Percentiles rank a stretch among this genome's conserved stretches.
Evolutionary conservation across 1,140 invertebrate genomes (phyloP).

Genomic region (Centruroides vittatus): DNA sequence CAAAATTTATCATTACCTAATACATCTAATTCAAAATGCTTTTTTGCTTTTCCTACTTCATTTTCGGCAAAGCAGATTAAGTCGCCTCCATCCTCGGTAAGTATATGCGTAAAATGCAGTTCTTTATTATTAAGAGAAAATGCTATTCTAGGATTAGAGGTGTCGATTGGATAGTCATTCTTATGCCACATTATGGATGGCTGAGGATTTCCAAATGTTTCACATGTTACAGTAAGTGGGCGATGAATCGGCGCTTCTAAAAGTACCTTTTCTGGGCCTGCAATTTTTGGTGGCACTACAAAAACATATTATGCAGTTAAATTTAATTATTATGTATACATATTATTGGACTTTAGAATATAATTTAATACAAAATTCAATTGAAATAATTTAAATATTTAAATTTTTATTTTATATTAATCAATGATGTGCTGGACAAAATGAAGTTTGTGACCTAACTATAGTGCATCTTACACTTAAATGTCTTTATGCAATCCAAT

Average conservation of each 20-base stretch:
- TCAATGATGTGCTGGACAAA: too few relatives aligned
- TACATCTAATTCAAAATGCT: slow-evolving; percentile 23
- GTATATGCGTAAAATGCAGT: neutral
- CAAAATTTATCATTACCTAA: slow-evolving; percentile 4
- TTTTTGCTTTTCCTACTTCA: slow-evolving; percentile 54
- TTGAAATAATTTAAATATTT: too few relatives aligned
- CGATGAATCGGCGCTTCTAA: slow-evolving; percentile 30
- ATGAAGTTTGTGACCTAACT: too few relatives aligned
- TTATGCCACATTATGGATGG: slow-evolving; percentile 28
- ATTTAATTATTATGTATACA: neutral
- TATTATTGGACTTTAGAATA: too few relatives aligned
- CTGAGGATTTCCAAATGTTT: slow-evolving; percentile 19
- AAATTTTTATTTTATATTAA: too few relatives aligned
- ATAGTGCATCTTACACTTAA: too few relatives aligned
- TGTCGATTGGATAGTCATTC: slow-evolving; percentile 30
- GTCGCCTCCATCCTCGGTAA: slow-evolving; percentile 51
- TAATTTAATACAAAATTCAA: too few relatives aligned
- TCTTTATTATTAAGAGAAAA: too few relatives aligned
- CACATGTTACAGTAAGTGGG: slow-evolving; percentile 17
- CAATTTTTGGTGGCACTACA: slow-evolving; percentile 21
- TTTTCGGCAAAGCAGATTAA: slow-evolving; percentile 80
- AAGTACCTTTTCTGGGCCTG: slow-evolving; percentile 20
- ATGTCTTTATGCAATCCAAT: too few relatives aligned
- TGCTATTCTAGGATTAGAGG: too few relatives aligned
- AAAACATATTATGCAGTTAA: neutral